Evolutionary conservation across 2,797 vertebrate species (phyloP), one percentile per base, ranked within the genome.

Genomic region (Pagetopsis macropterus): DNA sequence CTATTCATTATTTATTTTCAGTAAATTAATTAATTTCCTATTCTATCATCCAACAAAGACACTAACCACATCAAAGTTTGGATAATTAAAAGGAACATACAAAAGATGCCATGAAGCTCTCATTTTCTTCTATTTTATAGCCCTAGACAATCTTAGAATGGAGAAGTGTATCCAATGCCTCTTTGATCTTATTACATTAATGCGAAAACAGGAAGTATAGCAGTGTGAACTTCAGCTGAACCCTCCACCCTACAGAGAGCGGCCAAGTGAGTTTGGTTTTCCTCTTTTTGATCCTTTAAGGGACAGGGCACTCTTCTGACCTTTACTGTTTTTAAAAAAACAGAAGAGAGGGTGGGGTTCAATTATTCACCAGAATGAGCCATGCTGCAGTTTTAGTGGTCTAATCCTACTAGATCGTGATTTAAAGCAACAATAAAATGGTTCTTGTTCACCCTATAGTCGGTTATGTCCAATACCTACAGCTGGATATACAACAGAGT

Each of bases 141-240:
- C 23, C 9, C 12, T 74, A 27, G 3, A 48, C 52, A 31, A 56
- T 49, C 7, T 17, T 17, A 49, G 5, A 67, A 17, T 2, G 10
- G 0, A 62, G 12, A 72, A 17, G 13, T 0, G 1, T 23, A 1
- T 56, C 21, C 21, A 56, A 59, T 59, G 50, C 9, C 31, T 66
- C 14, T 62, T 63, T 68, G 58, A 67, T 61, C 65, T 65, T 16
- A 71, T 48, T 69, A n/a, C 33, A 70, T 62, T 55, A 41, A 70
- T 65, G 21, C 58, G 72, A 64, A 72, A 76, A 76, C 55, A 64
- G 73, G 49, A 81, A 83, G 78, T 78, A 23, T 21, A 21, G 57
- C 45, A 62, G 58, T 15, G 1, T 80, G 69, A 72, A 76, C 74
- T 71, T 21, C 3, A 54, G 40, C 3, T 86, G 44, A 84, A 75